Evolutionary conservation across 2,113 vertebrate species (phyloP).

Genomic region (Aphyosemion australe): DNA sequence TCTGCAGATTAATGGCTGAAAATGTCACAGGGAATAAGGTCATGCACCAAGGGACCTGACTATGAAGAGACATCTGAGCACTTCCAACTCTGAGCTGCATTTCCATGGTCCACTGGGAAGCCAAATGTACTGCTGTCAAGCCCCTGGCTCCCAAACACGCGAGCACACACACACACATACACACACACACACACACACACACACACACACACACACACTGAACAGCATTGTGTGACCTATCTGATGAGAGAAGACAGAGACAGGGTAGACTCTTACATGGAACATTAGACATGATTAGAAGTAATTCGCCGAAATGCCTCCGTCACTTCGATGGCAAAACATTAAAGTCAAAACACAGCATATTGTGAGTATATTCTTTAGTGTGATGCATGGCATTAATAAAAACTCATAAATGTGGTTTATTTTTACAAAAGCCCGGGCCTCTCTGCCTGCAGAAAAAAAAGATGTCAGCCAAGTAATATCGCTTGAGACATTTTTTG

Average conservation of each 20-base stretch:
- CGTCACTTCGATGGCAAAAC: constrained; percentile 18
- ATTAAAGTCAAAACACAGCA: constrained; percentile 12
- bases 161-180: constrained; percentile 7
- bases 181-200: constrained; percentile 14
- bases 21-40: constrained; percentile 81
- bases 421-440: neutral
- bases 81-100: constrained; percentile 58
- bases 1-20: constrained; percentile 78
- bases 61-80: constrained; percentile 70
- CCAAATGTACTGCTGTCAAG: constrained; percentile 62
- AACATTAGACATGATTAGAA: constrained; percentile 76
- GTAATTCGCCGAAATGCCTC: constrained; percentile 56
- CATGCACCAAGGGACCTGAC: constrained; percentile 68
- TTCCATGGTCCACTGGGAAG: constrained; percentile 56
- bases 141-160: constrained; percentile 28
- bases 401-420: constrained; percentile 2
- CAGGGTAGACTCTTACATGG: constrained; percentile 65
- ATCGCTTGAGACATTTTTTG: neutral
- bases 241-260: constrained; percentile 61
- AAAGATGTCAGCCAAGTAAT: neutral
- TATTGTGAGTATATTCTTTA: neutral
- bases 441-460: neutral
- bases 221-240: constrained; percentile 38
- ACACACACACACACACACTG: constrained; percentile 19
- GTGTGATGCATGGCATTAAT: constrained; percentile 5